Percentiles rank a stretch among this genome's conserved stretches.
These are phyloP conservation scores for Spilosoma lubricipeda DNA, from an alignment of 2,888 invertebrate species.

Conservation along the genomic window DNA sequence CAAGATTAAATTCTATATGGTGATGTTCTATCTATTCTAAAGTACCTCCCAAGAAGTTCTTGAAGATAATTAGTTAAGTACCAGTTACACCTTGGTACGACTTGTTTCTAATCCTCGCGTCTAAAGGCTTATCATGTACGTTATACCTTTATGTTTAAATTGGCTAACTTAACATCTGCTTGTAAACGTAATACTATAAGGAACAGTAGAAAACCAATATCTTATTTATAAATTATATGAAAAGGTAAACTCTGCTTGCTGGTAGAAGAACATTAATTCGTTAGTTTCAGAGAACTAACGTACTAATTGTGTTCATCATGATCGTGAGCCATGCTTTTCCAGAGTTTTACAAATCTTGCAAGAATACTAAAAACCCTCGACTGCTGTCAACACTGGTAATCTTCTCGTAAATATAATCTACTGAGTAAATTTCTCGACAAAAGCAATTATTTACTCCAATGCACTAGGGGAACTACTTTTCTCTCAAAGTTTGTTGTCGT, in stretches of 20 bases:
- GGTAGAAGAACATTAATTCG: background rate
- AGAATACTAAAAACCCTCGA: constrained; percentile 66
- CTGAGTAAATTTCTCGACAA: constrained; percentile 39
- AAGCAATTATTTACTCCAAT: constrained; percentile 30
- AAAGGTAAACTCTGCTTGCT: background rate
- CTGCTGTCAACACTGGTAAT: constrained; percentile 69
- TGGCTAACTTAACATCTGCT: background rate
- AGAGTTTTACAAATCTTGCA: constrained; percentile 62
- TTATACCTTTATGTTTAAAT: background rate
- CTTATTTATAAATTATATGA: too few species aligned
- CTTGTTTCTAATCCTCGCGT: background rate
- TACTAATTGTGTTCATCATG: background rate
- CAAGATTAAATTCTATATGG: too few species aligned
- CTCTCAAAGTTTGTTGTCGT: background rate
- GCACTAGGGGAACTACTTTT: constrained; percentile 30
- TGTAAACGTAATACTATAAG: background rate
- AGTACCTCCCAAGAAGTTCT: background rate
- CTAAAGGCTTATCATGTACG: background rate
- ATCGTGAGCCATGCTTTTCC: background rate
- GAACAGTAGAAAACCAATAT: background rate
- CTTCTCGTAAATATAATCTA: constrained; percentile 65
- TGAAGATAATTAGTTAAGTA: background rate
- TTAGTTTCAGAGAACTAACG: background rate
- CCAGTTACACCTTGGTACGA: background rate
- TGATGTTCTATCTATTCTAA: background rate